A percentile compares a stretch with the other conserved stretches of the same genome.
phyloP scores from a whole-genome alignment of 64 coral and sea anemone species.

The Catalaphyllia jardinei region DNA sequence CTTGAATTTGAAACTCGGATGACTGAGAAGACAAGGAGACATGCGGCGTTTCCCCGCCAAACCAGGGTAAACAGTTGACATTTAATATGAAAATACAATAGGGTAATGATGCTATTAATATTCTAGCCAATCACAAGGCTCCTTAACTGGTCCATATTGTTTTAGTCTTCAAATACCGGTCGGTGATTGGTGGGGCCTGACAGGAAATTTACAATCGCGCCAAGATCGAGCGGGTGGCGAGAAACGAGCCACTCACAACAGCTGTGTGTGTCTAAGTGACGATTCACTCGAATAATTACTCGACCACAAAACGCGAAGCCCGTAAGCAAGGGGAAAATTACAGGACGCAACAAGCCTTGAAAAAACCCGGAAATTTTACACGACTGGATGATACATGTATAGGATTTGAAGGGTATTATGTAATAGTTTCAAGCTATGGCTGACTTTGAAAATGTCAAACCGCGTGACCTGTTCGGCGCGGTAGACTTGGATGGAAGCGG shows the following conservation, averaged over 20 bases:
- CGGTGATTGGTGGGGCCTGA: slow-evolving; percentile 5
- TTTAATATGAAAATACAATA: slow-evolving; percentile 53
- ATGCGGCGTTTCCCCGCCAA: background rate
- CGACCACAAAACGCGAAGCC: slow-evolving; percentile 31
- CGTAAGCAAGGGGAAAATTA: slow-evolving; percentile 15
- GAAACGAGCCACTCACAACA: slow-evolving; percentile 34
- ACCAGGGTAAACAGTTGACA: slow-evolving; percentile 23
- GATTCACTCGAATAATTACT: slow-evolving; percentile 44
- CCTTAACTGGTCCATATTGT: slow-evolving; percentile 50
- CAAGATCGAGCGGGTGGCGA: slow-evolving; percentile 41
- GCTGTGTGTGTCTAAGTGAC: slow-evolving; percentile 50
- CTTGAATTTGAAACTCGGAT: background rate
- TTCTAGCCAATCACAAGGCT: slow-evolving; percentile 42
- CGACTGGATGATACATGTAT: background rate
- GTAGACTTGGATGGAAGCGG: slow-evolving; percentile 94
- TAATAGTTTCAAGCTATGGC: slow-evolving; percentile 50
- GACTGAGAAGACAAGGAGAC: background rate
- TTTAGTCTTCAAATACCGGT: slow-evolving; percentile 20
- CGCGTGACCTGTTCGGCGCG: slow-evolving; percentile 81
- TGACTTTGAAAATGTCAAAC: slow-evolving; percentile 61
- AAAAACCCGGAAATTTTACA: background rate
- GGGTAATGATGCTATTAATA: slow-evolving; percentile 80
- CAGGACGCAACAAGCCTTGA: background rate
- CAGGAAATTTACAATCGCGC: slow-evolving; percentile 46
- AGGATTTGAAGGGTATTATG: slow-evolving; percentile 7